Evolutionary conservation across 2,888 invertebrate genomes (phyloP), one percentile per base, ranked within the genome.

Genomic region (Hedya salicella): DNA sequence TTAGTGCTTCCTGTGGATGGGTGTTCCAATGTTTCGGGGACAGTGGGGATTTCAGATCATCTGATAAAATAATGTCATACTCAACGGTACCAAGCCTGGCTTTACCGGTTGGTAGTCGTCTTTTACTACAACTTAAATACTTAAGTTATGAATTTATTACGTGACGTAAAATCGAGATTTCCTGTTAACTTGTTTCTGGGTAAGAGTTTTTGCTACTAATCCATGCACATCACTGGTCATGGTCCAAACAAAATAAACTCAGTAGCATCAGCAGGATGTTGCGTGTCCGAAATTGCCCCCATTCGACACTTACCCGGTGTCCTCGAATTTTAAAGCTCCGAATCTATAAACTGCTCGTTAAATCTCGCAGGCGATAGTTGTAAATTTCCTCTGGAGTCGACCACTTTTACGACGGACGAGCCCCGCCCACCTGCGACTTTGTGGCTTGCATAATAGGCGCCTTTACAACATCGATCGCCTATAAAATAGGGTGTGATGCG

Each of bases 331-430:
- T 83, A 88, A 89, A 86, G 87, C 83, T 80, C 77, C 75, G 81
- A 84, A 87, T 89, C 91, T 88, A 90, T 91, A 91, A 91, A 91
- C 88, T 86, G 87, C 69, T 88, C 88, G 90, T 92, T 90, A 91
- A 91, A 90, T 90, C 88, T 88, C 85, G 81, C 81, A 77, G 80
- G 81, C 83, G 86, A 86, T 89, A 87, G 89, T 87, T 88, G 89
- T 91, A 91, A 91, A 91, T 91, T 86, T 87, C 78, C 86, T 79
- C 80, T 81, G 80, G 84, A 84, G 83, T 81, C 76, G 80, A 77
- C 77, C 79, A 80, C 78, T 86, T 90, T 91, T 91, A 91, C 89
- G 90, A 88, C 81, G 86, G 85, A 81, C 85, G 75, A 66, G 83
- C 86, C 74, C 88, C 91, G 77, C 89, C 91, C 88, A 90, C 90